These are phyloP conservation scores for Thrips palmi DNA, from an alignment of 1,140 invertebrate genomes.

Conservation along the genomic window DNA sequence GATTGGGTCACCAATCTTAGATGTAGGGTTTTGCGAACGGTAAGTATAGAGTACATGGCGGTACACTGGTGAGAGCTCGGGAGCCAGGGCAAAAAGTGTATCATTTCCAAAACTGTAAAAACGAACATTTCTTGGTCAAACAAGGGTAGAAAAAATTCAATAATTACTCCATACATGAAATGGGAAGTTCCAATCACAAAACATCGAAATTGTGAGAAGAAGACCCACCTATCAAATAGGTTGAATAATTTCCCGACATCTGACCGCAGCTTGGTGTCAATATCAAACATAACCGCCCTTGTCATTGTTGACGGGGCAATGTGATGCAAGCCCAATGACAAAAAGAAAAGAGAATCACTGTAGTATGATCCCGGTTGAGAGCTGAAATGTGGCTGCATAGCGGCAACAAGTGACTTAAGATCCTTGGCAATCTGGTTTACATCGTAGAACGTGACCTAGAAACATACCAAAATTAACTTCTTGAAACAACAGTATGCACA, in stretches of 20 bases:
- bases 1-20: conserved; percentile 32
- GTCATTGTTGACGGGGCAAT: conserved; percentile 40
- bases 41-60: conserved; percentile 55
- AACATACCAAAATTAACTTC: conserved; percentile 13
- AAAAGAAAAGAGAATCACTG: conserved; percentile 62
- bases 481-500: not conserved
- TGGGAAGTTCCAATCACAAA: not conserved
- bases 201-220: not conserved
- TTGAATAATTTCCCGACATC: conserved; percentile 46
- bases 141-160: conserved; percentile 1
- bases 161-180: not conserved
- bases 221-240: conserved; percentile 43
- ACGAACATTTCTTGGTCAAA: conserved; percentile 5
- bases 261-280: conserved; percentile 56
- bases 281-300: conserved; percentile 56
- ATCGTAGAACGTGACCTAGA: conserved; percentile 39
- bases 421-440: conserved; percentile 36
- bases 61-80: conserved; percentile 66
- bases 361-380: conserved; percentile 62
- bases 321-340: conserved; percentile 55
- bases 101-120: conserved; percentile 24
- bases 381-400: conserved; percentile 57
- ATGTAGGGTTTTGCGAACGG: conserved; percentile 36
- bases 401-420: conserved; percentile 41
- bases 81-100: conserved; percentile 54